Conservation (phyloP, 1,140 invertebrate species). For the Thaumetopoea pityocampa region DNA sequence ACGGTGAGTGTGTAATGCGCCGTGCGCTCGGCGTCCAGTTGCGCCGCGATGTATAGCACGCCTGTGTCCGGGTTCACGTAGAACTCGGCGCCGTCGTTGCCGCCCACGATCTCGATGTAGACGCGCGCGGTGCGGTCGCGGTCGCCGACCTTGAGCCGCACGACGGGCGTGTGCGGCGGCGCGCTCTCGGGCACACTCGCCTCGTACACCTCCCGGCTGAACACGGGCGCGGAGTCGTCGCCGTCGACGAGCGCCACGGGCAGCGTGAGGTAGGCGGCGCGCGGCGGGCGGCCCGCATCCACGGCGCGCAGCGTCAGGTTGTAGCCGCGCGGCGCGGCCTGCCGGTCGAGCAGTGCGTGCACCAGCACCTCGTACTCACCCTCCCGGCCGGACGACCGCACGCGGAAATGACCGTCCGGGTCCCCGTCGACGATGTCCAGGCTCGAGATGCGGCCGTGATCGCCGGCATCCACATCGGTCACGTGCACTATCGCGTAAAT, state of each 20-base stretch:
- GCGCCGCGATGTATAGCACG: slow-evolving; percentile 89
- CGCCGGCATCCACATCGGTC: slow-evolving; percentile 87
- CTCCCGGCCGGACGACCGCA: slow-evolving; percentile 78
- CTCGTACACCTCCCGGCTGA: slow-evolving; percentile 92
- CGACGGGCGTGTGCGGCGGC: slow-evolving; percentile 91
- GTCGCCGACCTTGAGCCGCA: slow-evolving; percentile 90
- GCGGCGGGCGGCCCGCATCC: slow-evolving; percentile 88
- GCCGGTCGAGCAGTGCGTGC: slow-evolving; percentile 85
- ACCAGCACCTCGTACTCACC: slow-evolving; percentile 88
- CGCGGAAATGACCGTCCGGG: slow-evolving; percentile 89
- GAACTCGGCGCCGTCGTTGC: slow-evolving; percentile 94
- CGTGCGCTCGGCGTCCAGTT: slow-evolving; percentile 92
- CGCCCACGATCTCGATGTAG: slow-evolving; percentile 92
- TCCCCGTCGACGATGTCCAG: slow-evolving; percentile 94
- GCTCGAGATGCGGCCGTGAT: slow-evolving; percentile 87
- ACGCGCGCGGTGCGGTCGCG: slow-evolving; percentile 90
- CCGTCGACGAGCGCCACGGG: slow-evolving; percentile 87
- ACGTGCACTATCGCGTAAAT: slow-evolving; percentile 94
- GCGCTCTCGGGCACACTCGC: slow-evolving; percentile 92
- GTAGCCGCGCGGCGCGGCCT: slow-evolving; percentile 85
- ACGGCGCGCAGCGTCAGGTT: slow-evolving; percentile 90
- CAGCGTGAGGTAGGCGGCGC: slow-evolving; percentile 84
- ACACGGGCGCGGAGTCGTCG: slow-evolving; percentile 92
- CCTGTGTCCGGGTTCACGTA: slow-evolving; percentile 91
- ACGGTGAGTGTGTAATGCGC: slow-evolving; percentile 94